Conservation (phyloP, 2,888 invertebrate genomes). For the Thumatha senex region DNA sequence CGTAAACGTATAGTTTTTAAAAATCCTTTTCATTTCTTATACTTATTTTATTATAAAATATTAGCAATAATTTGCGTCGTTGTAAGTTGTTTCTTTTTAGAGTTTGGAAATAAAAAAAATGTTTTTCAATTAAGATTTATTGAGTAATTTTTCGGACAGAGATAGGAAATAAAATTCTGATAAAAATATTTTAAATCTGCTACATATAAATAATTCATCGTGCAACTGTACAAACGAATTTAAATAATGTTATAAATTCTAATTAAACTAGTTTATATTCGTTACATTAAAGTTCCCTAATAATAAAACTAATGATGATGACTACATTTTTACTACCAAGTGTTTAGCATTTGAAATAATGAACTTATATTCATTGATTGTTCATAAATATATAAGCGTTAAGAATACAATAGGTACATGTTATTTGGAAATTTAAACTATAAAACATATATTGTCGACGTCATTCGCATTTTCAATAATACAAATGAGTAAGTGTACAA, state of each 20-base stretch:
- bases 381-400: slow-evolving; percentile 38
- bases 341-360: slow-evolving; percentile 25
- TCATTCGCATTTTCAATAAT: slow-evolving; percentile 69
- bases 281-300: slow-evolving; percentile 39
- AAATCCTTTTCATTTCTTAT: too few relatives aligned
- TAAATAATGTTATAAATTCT: slow-evolving; percentile 44
- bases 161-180: slow-evolving; percentile 59
- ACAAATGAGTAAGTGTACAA: slow-evolving; percentile 69
- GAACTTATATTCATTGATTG: slow-evolving; percentile 17
- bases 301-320: slow-evolving; percentile 31
- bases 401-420: slow-evolving; percentile 32
- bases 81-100: too few relatives aligned
- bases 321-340: slow-evolving; percentile 21
- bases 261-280: slow-evolving; percentile 39
- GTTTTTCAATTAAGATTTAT: slow-evolving; percentile 68
- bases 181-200: slow-evolving; percentile 56
- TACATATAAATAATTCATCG: slow-evolving; percentile 59
- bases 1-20: too few relatives aligned
- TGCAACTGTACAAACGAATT: slow-evolving; percentile 75
- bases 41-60: too few relatives aligned
- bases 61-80: too few relatives aligned
- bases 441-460: slow-evolving; percentile 76
- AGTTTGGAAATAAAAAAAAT: slow-evolving; percentile 37
- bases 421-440: slow-evolving; percentile 34
- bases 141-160: slow-evolving; percentile 69